Conservation (phyloP, 2,888 invertebrate genomes). For the Notodonta dromedarius region DNA sequence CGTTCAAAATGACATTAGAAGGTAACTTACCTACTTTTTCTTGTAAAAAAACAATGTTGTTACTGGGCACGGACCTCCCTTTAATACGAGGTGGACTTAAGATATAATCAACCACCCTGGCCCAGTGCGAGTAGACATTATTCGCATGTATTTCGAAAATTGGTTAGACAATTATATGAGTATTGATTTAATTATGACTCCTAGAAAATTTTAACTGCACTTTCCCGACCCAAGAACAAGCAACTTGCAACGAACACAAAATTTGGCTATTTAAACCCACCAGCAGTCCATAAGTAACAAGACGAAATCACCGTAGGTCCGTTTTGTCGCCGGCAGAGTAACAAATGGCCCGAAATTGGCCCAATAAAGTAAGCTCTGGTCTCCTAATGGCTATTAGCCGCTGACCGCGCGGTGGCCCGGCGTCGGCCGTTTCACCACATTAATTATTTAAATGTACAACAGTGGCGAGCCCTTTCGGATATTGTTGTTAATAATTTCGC, state of each 20-base stretch:
- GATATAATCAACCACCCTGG: too few relatives aligned
- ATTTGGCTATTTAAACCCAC: slow-evolving; percentile 15
- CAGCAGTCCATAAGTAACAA: slow-evolving; percentile 39
- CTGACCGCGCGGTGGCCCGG: slow-evolving; percentile 59
- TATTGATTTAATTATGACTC: too few relatives aligned
- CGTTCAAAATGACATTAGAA: too few relatives aligned
- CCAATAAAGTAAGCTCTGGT: slow-evolving; percentile 74
- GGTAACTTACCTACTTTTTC: too few relatives aligned
- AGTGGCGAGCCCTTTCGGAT: slow-evolving; percentile 37
- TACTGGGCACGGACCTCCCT: too few relatives aligned
- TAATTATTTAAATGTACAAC: slow-evolving; percentile 54
- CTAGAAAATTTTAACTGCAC: too few relatives aligned
- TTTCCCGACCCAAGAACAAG: too few relatives aligned
- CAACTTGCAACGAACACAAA: slow-evolving; percentile 3
- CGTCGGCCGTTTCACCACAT: slow-evolving; percentile 38
- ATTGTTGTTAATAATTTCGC: slow-evolving; percentile 55
- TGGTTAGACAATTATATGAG: too few relatives aligned
- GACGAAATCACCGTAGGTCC: slow-evolving; percentile 49
- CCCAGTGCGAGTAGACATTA: too few relatives aligned
- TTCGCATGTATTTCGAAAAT: too few relatives aligned
- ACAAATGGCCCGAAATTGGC: slow-evolving; percentile 59
- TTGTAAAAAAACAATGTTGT: too few relatives aligned
- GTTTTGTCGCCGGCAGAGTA: slow-evolving; percentile 52
- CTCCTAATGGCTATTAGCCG: slow-evolving; percentile 76
- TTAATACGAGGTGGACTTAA: too few relatives aligned